These are phyloP conservation scores for Autographa pulchrina DNA, from an alignment of 2,888 invertebrate species.

Conservation along the genomic window DNA sequence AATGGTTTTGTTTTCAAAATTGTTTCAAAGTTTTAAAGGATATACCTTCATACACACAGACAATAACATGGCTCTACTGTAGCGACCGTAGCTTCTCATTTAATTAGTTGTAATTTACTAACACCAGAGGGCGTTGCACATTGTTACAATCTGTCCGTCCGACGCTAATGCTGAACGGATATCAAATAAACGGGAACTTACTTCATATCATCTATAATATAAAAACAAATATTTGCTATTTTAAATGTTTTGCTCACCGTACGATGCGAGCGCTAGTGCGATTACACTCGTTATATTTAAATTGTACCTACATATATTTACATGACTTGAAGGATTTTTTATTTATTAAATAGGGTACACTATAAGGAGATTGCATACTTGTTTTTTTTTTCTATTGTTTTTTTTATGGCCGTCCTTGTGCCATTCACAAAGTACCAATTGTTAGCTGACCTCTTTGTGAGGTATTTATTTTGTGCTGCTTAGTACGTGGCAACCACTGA, in stretches of 20 bases:
- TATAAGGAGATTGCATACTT: conserved; percentile 32
- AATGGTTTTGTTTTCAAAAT: conserved; percentile 5
- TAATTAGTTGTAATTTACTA: conserved; percentile 15
- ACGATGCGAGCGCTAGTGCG: conserved; percentile 5
- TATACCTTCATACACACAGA: conserved; percentile 23
- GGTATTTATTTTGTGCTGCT: conserved; percentile 1
- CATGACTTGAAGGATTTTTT: conserved; percentile 27
- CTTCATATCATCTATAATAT: background rate
- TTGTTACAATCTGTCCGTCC: conserved; percentile 3
- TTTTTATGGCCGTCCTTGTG: conserved; percentile 26
- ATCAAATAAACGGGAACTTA: background rate
- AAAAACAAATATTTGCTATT: background rate
- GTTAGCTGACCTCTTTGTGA: conserved; percentile 6
- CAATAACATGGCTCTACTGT: conserved; percentile 46
- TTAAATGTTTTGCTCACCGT: conserved; percentile 1
- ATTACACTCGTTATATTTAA: conserved; percentile 19
- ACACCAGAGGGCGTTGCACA: conserved; percentile 12
- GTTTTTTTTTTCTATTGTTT: conserved; percentile 36
- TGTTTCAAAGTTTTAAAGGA: conserved; percentile 15
- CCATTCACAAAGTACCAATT: conserved; percentile 30
- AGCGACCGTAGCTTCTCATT: conserved; percentile 22
- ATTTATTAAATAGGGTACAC: conserved; percentile 20
- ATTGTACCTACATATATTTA: conserved; percentile 24
- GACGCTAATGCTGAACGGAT: background rate
- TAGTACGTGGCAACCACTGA: background rate